These are phyloP conservation scores for Neomonachus schauinslandi DNA, from an alignment of 2,113 vertebrate species.

Conservation along the genomic window DNA sequence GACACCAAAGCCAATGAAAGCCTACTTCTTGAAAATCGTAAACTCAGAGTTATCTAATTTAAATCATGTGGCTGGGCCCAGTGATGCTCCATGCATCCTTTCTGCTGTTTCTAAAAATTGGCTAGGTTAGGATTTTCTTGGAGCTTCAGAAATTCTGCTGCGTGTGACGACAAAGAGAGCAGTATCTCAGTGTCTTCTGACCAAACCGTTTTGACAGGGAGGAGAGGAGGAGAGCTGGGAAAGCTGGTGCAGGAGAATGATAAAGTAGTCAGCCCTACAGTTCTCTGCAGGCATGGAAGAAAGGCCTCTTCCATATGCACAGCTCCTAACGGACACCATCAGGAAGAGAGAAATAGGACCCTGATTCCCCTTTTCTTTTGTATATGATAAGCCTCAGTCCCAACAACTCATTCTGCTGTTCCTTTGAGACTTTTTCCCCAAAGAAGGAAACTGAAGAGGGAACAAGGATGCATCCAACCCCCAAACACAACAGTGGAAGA, in stretches of 20 bases:
- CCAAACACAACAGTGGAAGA: not conserved
- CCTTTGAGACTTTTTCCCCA: not conserved
- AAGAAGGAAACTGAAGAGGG: not conserved
- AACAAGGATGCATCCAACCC: not conserved
- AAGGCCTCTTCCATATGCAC: conserved; percentile 30
- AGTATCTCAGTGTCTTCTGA: not conserved
- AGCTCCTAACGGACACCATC: conserved; percentile 29
- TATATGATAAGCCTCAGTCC: not conserved
- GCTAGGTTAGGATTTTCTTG: not conserved
- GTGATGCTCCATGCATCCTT: not conserved
- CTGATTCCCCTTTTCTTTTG: conserved; percentile 37
- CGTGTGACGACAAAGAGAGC: not conserved
- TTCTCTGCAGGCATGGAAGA: conserved; percentile 11
- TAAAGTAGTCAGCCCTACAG: not conserved
- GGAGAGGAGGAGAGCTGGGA: not conserved
- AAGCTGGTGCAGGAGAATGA: not conserved
- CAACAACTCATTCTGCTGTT: conserved; percentile 26
- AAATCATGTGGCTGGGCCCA: not conserved
- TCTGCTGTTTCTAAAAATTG: not conserved
- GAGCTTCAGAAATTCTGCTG: conserved; percentile 1
- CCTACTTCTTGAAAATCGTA: not conserved
- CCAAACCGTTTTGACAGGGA: not conserved
- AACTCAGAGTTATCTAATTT: not conserved
- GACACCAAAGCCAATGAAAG: not conserved
- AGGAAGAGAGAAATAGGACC: not conserved